phyloP scores from a whole-genome alignment of 2,797 vertebrate species.

The Alca torda region DNA sequence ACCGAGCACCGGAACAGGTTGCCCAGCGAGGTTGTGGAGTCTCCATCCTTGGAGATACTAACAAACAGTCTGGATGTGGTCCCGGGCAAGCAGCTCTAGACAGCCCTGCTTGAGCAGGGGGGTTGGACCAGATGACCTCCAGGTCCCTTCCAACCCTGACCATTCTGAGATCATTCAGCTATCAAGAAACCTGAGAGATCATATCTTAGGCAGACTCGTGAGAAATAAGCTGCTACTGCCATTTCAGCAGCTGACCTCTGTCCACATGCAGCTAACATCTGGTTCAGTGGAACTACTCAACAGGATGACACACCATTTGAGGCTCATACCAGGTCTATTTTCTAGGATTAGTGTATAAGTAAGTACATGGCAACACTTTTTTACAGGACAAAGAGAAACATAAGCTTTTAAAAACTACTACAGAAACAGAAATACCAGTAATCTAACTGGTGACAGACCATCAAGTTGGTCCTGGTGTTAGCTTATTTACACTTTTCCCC shows the following conservation, averaged over 20 bases:
- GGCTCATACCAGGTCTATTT: background rate
- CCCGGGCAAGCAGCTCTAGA: background rate
- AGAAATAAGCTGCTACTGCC: background rate
- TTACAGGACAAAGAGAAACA: background rate
- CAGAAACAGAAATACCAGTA: background rate
- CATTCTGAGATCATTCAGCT: background rate
- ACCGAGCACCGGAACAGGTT: background rate
- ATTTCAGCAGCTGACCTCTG: background rate
- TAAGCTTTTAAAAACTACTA: background rate
- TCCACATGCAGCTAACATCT: background rate
- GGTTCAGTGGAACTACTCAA: background rate
- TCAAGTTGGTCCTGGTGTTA: background rate
- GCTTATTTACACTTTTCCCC: background rate
- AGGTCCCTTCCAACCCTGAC: background rate
- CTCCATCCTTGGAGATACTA: background rate
- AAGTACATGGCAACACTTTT: background rate
- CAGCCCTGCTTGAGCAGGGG: background rate
- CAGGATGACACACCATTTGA: background rate
- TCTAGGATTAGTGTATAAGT: background rate
- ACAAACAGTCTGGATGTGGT: fast-evolving
- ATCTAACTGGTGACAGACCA: background rate
- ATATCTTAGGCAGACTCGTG: background rate
- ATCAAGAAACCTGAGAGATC: background rate
- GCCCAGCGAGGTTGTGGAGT: background rate
- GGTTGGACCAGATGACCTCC: background rate